Evolutionary conservation across 2,113 vertebrate genomes (phyloP), one percentile per base, ranked within the genome.

Genomic region (Hippolais icterina): DNA sequence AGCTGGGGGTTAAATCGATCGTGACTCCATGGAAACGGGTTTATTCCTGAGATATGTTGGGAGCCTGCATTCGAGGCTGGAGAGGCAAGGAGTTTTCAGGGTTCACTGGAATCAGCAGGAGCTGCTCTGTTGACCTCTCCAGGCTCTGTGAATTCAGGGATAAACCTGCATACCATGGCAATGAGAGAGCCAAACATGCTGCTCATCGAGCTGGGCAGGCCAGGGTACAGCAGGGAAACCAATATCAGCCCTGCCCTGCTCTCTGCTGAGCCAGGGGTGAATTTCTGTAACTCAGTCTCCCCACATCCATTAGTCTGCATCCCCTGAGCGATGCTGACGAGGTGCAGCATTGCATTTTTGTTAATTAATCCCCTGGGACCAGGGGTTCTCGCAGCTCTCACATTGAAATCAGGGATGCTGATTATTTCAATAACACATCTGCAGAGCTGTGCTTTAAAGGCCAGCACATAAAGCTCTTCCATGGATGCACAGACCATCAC

Each of bases 131-230:
- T 56, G 68, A 71, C 37, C 80, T 90, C 27, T n/a, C 16, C 17
- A n/a, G 52, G 66, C 50, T 81, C 37, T 2, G 3, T 56, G 44
- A 84, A 31, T 35, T 66, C 65, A 61, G 2, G 2, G 50, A 27
- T 82, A 61, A 87, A 71, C 22, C 60, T 44, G 75, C 1, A 0
- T 31, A 68, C 33, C 12, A 2, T 23, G 4, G 25, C 0, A 10
- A 64, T 0, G 1, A 52, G 24, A 69, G 54, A 79, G 50, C 15
- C 15, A 23, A 68, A 33, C 0, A 1, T 2, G 37, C 44, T 80
- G 42, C n/a, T 61, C 3, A 29, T 0, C 35, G 27, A 33, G 70
- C 59, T 1, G 11, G 49, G 52, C 18, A 79, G n/a, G 42, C 61
- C 57, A 24, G 87, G 42, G 24, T 44, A 2, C 42, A 84, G 50